Evolutionary conservation across 2,113 vertebrate species (phyloP).

Genomic region (Onychostruthus taczanowskii): DNA sequence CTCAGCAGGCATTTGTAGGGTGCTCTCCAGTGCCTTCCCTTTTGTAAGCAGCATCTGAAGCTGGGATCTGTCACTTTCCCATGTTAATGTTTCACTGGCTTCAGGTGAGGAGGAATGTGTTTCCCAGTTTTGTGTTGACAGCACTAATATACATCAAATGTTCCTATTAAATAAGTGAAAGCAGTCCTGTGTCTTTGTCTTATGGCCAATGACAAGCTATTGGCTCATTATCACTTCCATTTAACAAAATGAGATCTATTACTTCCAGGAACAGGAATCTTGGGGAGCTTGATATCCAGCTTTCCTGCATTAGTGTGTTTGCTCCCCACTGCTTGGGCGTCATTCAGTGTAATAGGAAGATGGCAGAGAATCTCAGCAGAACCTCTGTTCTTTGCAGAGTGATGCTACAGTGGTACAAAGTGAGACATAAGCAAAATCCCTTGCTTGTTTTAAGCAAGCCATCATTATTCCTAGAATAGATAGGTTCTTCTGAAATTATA

Average conservation of each 20-base stretch:
- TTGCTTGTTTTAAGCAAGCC: not conserved
- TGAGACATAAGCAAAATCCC: not conserved
- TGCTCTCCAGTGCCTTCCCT: not conserved
- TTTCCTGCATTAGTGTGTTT: not conserved
- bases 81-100: not conserved
- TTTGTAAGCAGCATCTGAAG: not conserved
- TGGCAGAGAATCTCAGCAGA: not conserved
- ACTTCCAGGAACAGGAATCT: not conserved
- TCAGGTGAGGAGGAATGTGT: not conserved
- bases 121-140: not conserved
- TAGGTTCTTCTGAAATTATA: not conserved
- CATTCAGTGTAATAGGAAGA: not conserved
- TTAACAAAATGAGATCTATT: not conserved
- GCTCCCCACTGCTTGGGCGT: not conserved
- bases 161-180: slow-evolving; percentile 20
- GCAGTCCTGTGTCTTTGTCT: not conserved
- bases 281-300: not conserved
- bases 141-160: not conserved
- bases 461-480: not conserved
- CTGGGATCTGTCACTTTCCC: not conserved
- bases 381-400: not conserved
- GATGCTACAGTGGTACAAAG: not conserved
- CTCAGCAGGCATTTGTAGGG: not conserved
- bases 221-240: not conserved
- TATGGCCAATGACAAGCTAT: not conserved